phyloP scores from a whole-genome alignment of 1,140 invertebrate species.

The Bombus confusus region DNA sequence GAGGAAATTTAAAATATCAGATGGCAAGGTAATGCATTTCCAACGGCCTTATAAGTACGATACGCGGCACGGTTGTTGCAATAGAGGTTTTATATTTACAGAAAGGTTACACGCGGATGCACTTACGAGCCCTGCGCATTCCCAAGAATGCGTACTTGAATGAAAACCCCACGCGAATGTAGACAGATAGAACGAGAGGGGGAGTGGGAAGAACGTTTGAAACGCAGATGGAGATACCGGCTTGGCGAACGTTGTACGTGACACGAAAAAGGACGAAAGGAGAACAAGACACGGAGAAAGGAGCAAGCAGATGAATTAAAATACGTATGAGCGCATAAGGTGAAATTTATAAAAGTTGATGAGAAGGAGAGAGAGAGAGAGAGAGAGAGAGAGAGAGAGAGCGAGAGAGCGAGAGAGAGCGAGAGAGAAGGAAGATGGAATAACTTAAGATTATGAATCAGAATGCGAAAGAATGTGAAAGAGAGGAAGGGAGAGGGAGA shows the following conservation, averaged over 20 bases:
- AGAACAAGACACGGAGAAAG: neutral
- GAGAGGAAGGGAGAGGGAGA: neutral
- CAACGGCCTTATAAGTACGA: constrained; percentile 63
- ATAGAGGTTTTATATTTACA: constrained; percentile 53
- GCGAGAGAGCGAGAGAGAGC: neutral
- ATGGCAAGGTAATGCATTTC: constrained; percentile 43
- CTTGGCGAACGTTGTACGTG: neutral
- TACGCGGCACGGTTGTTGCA: constrained; percentile 55
- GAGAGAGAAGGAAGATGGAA: neutral
- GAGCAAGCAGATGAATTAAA: neutral
- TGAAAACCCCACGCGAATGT: constrained; percentile 51
- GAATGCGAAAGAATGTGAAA: neutral
- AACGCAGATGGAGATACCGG: neutral
- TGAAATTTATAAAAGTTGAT: neutral
- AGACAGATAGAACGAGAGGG: neutral
- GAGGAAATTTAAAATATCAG: constrained; percentile 60
- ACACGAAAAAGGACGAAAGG: constrained; percentile 20
- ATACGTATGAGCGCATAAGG: neutral
- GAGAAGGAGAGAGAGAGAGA: neutral
- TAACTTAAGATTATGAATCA: neutral
- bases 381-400: neutral
- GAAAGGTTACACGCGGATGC: constrained; percentile 69
- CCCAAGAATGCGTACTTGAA: constrained; percentile 60
- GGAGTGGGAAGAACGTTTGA: neutral
- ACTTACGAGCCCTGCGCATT: constrained; percentile 56